Base-by-base conservation (phyloP, 1,140 invertebrate genomes). In the Drosophila subpulchrella region DNA sequence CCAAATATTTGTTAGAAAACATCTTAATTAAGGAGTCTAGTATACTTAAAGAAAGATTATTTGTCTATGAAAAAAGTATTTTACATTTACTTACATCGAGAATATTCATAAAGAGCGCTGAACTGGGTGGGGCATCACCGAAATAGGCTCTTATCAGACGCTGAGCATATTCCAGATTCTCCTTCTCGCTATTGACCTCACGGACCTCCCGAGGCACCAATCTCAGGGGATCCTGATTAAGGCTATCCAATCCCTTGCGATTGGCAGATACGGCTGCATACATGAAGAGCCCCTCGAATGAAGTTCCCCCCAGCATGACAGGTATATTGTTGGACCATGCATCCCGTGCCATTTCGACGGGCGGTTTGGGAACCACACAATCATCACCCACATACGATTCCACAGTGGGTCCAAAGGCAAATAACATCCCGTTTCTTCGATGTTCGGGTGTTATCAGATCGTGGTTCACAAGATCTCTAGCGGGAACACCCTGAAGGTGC, bases 321-420 rank as follows among this genome's bases (percentile, higher is more conserved):
- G 93, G 93, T 34, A 93, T 59, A 20, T 90, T 55, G 70, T 92
- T 90, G 30, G 74, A 75, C 86, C 92, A 92, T 3, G 92, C 90
- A 10, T 77, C 77, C 8, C 65, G 65, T 6, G 88, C 55, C 81
- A 93, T 83, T 68, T 92, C 75, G 20, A 63, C 63, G 38, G 50
- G 92, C 15, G 17, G 10, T 44, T 89, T 75, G 24, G 90, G 78
- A 5, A 91, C 75, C 36, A 93, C 89, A 57, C 91, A 92, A 24
- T 86, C 56, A 3, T 62, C 63, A 4, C 78, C 65, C 6, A 68
- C 56, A 59, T 89, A 91, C 2, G 91, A 72, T 61, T 93, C 93
- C n/a, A 93, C 68, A 3, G 91, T 91, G 47, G 93, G 93, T 6
- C 85, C 84, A 36, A 92, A 92, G 4, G 78, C 11, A 27, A 65